Base-by-base conservation (phyloP, 2,113 vertebrate species). In the Lontra canadensis region DNA sequence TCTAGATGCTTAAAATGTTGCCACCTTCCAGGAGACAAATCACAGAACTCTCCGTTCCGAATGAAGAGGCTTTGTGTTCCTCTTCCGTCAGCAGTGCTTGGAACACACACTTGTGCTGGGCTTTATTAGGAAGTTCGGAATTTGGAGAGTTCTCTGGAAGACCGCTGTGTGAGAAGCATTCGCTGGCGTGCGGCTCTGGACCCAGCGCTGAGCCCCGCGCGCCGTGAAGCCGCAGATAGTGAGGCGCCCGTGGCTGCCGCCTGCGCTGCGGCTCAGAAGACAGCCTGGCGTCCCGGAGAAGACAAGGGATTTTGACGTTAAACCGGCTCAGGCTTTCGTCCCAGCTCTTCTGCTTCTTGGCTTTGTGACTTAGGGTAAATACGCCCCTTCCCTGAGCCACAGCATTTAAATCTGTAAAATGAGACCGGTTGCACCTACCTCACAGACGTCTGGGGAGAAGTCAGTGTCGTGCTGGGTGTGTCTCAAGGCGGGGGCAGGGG, bases 101-200 rank as follows among this genome's bases (percentile, higher is more conserved):
- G 74, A 57, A 31, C 20, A 39, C 2, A 9, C 23, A 47, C 42
- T 71, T 26, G 39, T 29, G 61, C 47, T 59, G 71, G 23, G 17
- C 52, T 84, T 49, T 34, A 20, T 69, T 80, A 73, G 36, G 29
- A 26, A 73, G 65, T 55, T 83, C 2, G 42, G 49, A 82, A 49
- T 88, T 82, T 73, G 31, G 31, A 34, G 34, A 61, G 21, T 74
- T 80, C 20, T 47, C 57, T 83, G 31, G 23, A 78, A 93, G 42
- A 23, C 61, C 15, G 7, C 21, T 52, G 1, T 7, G 4, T 63
- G 61, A 88, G 57, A n/a, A 86, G 12, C n/a, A 25, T n/a, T 76
- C 25, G 6, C 4, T 4, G 4, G 10, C 1, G 15, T 0, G 1
- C n/a, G 44, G 1, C 39, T 31, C 4, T 59, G 9, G 21, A 17